These are phyloP conservation scores for Fragum sueziense DNA, from an alignment of 2,888 invertebrate species.

Conservation along the genomic window DNA sequence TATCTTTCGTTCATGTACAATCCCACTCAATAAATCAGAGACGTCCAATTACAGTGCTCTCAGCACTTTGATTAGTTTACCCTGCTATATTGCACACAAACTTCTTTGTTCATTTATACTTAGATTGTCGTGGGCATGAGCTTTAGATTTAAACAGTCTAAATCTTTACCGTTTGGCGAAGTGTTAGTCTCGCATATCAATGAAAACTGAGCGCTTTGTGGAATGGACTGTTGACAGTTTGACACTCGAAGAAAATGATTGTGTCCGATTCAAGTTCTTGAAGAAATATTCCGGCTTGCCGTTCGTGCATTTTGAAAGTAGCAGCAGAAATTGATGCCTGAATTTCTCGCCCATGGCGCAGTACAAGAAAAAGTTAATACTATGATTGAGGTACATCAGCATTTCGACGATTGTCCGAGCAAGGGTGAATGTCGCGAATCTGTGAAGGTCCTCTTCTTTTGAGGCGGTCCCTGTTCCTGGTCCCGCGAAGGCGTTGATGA, in stretches of 20 bases:
- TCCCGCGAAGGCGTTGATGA: constrained; percentile 62
- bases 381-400: constrained; percentile 79
- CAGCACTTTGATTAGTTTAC: no score
- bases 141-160: no score
- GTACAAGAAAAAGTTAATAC: constrained; percentile 77
- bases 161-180: no score
- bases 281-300: constrained; percentile 27
- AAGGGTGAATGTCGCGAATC: constrained; percentile 61
- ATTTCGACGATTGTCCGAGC: constrained; percentile 75
- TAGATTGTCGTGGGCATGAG: no score
- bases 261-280: background rate
- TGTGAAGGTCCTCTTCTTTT: constrained; percentile 38
- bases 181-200: constrained; percentile 6
- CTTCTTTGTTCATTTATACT: no score
- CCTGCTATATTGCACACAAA: no score
- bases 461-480: constrained; percentile 43
- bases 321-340: constrained; percentile 59
- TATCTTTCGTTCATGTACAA: no score
- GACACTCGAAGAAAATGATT: background rate
- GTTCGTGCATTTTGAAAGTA: constrained; percentile 55
- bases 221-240: background rate
- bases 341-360: constrained; percentile 75
- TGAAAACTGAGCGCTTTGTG: constrained; percentile 3
- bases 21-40: no score
- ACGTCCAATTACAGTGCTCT: no score